Evolutionary conservation across 2,113 vertebrate genomes (phyloP).

Genomic region (Amia ocellicauda): DNA sequence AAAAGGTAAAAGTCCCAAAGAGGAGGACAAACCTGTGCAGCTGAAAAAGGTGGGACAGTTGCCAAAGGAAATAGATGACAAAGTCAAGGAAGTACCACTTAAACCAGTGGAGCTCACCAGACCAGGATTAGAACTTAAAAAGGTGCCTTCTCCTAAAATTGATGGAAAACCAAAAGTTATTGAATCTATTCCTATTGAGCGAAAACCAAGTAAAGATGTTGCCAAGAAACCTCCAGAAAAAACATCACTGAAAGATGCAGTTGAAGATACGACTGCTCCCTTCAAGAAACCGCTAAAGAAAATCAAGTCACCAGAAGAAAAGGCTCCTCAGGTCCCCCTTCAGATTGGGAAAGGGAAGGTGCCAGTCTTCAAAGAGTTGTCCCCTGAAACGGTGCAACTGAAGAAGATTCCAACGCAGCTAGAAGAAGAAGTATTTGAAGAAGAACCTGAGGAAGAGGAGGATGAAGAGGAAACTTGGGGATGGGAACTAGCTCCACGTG

Average conservation of each 20-base stretch:
- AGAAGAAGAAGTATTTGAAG: conserved; percentile 55
- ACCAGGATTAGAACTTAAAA: conserved; percentile 39
- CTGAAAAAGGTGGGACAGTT: conserved; percentile 46
- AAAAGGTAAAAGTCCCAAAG: conserved; percentile 32
- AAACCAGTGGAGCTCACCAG: conserved; percentile 54
- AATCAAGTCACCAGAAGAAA: conserved; percentile 51
- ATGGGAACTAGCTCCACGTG: conserved; percentile 60
- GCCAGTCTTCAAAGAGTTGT: conserved; percentile 58
- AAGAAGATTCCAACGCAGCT: conserved; percentile 55
- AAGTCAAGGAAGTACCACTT: conserved; percentile 44
- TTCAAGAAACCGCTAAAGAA: conserved; percentile 49
- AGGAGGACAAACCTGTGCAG: conserved; percentile 48
- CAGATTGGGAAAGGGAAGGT: conserved; percentile 35
- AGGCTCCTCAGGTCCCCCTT: conserved; percentile 24
- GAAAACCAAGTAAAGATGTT: conserved; percentile 29
- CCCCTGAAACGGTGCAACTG: conserved; percentile 56
- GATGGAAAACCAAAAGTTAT: conserved; percentile 37
- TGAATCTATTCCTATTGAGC: conserved; percentile 37
- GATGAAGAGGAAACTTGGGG: conserved; percentile 59
- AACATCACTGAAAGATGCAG: conserved; percentile 41
- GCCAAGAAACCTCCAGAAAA: conserved; percentile 40
- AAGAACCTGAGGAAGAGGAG: conserved; percentile 38
- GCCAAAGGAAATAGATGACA: conserved; percentile 47
- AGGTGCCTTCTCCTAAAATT: conserved; percentile 50
- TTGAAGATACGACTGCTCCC: conserved; percentile 35